Evolutionary conservation across 2,113 vertebrate genomes (phyloP), one percentile per base, ranked within the genome.

Genomic region (Pogonocichla stellata): DNA sequence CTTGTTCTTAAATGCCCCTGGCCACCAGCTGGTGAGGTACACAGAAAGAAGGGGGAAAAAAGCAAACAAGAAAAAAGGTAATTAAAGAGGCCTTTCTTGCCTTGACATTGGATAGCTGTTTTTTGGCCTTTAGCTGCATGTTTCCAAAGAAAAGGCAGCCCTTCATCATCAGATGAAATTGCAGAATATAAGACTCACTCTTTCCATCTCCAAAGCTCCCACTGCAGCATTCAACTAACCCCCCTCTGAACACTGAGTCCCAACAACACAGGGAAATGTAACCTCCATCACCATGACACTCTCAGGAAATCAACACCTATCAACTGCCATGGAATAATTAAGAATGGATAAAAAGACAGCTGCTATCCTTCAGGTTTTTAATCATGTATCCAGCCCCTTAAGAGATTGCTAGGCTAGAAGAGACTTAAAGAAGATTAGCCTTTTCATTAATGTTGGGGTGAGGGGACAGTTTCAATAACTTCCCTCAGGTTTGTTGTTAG

Each of bases 351-450:
- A 98, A 98, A 96, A 97, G 95, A 93, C 98, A 98, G 97, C 98
- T 98, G 98, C 95, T 96, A 96, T 86, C 75, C 88, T 70, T 90
- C 93, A 88, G 88, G 19, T 94, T 96, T 98, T 98, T 99, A 98
- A 99, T 99, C 98, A 98, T 62, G 47, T 43, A 84, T 80, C 56
- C 56, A 93, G 57, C 77, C 95, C 93, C 91, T 58, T 60, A 72
- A 96, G 98, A 94, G 98, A 98, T 98, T 99, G 99, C 91, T 85
- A 94, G 98, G 97, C 98, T 98, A 97, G 92, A 92, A 86, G 82
- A 93, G 98, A 98, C 96, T 98, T 98, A 98, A 95, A 94, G 79
- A 96, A 97, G 98, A 98, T 98, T 98, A 98, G 95, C 86, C 95
- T 98, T 97, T 98, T 97, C 97, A 98, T 98, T 98, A 98, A 88